These are phyloP conservation scores for Pelmatolapia mariae DNA, from an alignment of 2,113 vertebrate genomes.

Conservation along the genomic window DNA sequence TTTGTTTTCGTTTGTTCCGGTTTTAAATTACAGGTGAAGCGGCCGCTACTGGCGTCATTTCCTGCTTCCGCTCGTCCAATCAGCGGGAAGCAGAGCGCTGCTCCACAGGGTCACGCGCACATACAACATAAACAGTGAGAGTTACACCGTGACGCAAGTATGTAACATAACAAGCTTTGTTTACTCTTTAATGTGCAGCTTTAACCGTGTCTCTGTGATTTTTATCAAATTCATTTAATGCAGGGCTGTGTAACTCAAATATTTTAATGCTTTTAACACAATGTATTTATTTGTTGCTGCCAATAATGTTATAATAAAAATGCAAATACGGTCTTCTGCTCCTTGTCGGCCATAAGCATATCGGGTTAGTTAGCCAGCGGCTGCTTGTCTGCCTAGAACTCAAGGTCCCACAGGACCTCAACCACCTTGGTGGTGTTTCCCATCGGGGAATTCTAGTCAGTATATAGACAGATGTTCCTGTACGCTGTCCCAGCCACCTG, in stretches of 20 bases:
- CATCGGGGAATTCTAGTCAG: not conserved
- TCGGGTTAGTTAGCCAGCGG: not conserved
- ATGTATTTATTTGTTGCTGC: not conserved
- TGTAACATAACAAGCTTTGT: not conserved
- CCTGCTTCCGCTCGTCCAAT: constrained; percentile 28
- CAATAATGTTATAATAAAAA: not conserved
- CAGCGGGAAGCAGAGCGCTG: not conserved
- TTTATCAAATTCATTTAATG: not conserved
- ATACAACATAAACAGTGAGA: rapidly evolving
- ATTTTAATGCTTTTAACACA: not conserved
- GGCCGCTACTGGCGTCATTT: constrained; percentile 6
- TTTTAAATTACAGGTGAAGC: constrained; percentile 11
- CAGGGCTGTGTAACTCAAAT: not conserved
- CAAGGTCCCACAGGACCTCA: not conserved
- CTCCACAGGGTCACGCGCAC: not conserved
- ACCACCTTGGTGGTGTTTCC: not conserved
- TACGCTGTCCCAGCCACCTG: not conserved
- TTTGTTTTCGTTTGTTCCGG: constrained; percentile 54
- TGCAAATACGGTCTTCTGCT: not conserved
- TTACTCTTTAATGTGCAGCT: not conserved
- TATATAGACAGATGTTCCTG: not conserved
- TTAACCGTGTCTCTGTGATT: not conserved
- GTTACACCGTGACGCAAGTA: not conserved
- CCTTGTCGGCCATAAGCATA: not conserved
- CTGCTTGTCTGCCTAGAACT: not conserved